Evolutionary conservation across 2,113 vertebrate species (phyloP).

Genomic region (Erythrocercus mccallii): DNA sequence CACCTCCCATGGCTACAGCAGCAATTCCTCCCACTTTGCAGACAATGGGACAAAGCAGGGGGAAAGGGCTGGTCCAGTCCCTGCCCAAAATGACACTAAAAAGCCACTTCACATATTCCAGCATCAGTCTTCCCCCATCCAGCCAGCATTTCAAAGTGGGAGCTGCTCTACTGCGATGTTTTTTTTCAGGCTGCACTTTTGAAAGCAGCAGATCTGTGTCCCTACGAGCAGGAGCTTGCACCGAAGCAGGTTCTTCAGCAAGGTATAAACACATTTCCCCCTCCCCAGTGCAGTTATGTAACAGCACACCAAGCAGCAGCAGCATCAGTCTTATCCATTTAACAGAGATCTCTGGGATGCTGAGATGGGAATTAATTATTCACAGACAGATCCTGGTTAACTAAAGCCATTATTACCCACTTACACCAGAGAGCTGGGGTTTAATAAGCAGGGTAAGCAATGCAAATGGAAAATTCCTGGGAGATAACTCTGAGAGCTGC

Average conservation of each 20-base stretch:
- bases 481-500: neutral
- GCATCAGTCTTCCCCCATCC: neutral
- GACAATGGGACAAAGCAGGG: neutral
- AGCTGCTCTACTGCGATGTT: neutral
- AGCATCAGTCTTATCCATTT: fast-evolving
- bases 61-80: too few relatives aligned
- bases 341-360: neutral
- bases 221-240: neutral
- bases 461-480: neutral
- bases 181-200: neutral
- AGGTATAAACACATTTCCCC: neutral
- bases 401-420: neutral
- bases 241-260: neutral
- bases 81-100: neutral
- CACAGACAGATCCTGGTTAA: neutral
- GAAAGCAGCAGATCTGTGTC: neutral
- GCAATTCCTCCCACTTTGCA: neutral
- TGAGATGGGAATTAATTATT: neutral
- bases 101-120: neutral
- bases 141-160: neutral
- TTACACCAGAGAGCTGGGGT: neutral
- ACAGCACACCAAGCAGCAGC: neutral
- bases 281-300: neutral
- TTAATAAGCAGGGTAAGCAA: neutral
- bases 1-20: neutral